A percentile compares a stretch with the other conserved stretches of the same genome.
These are phyloP conservation scores for Clarias platycephalus DNA, from an alignment of 2,797 vertebrate genomes.

Conservation along the genomic window DNA sequence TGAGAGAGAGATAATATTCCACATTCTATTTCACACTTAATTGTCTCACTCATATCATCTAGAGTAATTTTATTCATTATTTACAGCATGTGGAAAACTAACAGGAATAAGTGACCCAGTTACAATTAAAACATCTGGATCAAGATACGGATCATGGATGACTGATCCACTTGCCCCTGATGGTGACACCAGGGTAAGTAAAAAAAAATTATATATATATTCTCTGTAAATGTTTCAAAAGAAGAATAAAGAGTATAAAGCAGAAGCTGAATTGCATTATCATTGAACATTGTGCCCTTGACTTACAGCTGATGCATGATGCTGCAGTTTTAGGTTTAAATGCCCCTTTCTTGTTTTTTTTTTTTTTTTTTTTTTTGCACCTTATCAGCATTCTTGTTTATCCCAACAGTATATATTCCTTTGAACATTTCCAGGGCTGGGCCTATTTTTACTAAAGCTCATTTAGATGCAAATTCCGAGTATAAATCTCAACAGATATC, in stretches of 20 bases:
- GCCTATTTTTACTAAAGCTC: conserved; percentile 48
- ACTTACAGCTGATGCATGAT: conserved; percentile 23
- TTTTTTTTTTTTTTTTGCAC: conserved; percentile 28
- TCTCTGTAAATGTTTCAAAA: neutral
- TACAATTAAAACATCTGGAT: conserved; percentile 92
- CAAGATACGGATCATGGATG: conserved; percentile 97
- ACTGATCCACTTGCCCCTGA: conserved; percentile 87
- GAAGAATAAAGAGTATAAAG: conserved; percentile 17
- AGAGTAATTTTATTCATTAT: conserved; percentile 33
- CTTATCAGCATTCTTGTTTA: conserved; percentile 42
- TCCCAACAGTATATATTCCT: conserved; percentile 42
- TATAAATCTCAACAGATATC: conserved; percentile 51
- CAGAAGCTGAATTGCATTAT: conserved; percentile 25
- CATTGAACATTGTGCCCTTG: conserved; percentile 40
- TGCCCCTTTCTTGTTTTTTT: conserved; percentile 27
- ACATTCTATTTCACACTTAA: conserved; percentile 27
- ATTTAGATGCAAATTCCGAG: conserved; percentile 51
- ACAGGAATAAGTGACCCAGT: conserved; percentile 93
- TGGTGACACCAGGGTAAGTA: conserved; percentile 90
- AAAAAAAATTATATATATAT: neutral
- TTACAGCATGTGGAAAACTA: conserved; percentile 93
- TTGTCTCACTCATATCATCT: neutral
- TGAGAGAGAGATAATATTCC: conserved; percentile 20
- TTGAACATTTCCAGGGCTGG: conserved; percentile 35
- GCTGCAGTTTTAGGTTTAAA: conserved; percentile 37